Base-by-base conservation (phyloP, 2,113 vertebrate genomes). In the Channa argus region DNA sequence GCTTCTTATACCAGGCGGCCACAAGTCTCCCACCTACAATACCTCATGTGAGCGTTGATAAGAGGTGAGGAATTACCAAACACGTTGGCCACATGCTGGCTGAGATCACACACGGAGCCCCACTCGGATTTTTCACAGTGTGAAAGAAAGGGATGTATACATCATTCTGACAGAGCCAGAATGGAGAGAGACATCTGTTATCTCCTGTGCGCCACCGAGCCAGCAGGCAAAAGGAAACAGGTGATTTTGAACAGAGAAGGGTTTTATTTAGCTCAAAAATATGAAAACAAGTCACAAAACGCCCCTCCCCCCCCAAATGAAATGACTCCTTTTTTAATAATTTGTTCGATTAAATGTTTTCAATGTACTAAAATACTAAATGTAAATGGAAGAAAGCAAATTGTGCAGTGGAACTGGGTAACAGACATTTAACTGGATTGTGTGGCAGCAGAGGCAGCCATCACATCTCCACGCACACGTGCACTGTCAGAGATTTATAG, bases 131-230 rank as follows among this genome's bases (percentile, higher is more conserved):
- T 89, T 89, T 93, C 89, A 86, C 78, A 46, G 56, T 24, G 50
- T 69, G 60, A 86, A 89, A 92, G 86, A 92, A 90, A 91, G 76
- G 84, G 62, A 47, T 14, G 68, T 86, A 92, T 93, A 67, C 80
- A 92, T 93, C 92, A 92, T 85, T n/a, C 73, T 89, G 91, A 89
- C 87, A 79, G 88, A 88, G 88, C 56, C 74, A 81, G 86, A 92
- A 92, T 84, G 63, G 85, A 90, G 89, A 86, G 85, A 90, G 92
- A 91, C 90, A 75, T 89, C 85, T n/a, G 85, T 92, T 92, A 92
- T 92, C 91, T 24, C 24, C 24, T 24, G 24, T 24, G 24, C 24
- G 24, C 24, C 24, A 24, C 24, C 24, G 24, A 24, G 24, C 24
- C 24, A 24, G 24, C 24, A 24, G 24, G 24, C 24, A 24, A 24